Conservation (phyloP, 2,888 invertebrate species). For the Drosophila maculinotata region DNA sequence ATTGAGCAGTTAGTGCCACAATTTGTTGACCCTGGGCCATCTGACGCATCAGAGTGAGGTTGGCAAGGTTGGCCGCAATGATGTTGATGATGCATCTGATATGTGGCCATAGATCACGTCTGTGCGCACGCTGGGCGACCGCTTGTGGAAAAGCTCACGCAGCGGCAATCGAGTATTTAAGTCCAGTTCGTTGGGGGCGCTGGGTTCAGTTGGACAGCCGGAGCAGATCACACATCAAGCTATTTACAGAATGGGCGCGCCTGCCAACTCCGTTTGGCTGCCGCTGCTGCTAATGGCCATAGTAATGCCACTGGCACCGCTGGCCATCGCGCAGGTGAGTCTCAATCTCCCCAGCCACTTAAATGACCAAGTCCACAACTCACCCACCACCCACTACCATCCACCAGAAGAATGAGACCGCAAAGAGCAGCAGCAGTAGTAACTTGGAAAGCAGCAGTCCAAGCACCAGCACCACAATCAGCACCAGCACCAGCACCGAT, state of each 20-base stretch:
- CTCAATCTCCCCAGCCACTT: neutral
- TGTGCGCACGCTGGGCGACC: slow-evolving; percentile 30
- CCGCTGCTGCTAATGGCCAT: slow-evolving; percentile 41
- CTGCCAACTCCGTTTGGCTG: slow-evolving; percentile 49
- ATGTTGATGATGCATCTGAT: slow-evolving; percentile 54
- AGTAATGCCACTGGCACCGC: slow-evolving; percentile 17
- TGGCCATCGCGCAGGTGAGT: slow-evolving; percentile 47
- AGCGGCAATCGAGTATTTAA: slow-evolving; percentile 44
- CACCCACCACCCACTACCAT: neutral
- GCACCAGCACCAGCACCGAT: slow-evolving; percentile 16
- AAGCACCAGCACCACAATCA: slow-evolving; percentile 25
- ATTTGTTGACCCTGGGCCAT: slow-evolving; percentile 43
- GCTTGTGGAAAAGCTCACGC: slow-evolving; percentile 24
- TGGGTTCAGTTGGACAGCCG: slow-evolving; percentile 48
- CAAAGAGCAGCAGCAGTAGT: slow-evolving; percentile 5
- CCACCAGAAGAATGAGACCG: slow-evolving; percentile 26
- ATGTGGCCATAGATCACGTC: slow-evolving; percentile 67
- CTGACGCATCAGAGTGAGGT: slow-evolving; percentile 47
- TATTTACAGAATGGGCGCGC: slow-evolving; percentile 43
- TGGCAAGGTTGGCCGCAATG: slow-evolving; percentile 42
- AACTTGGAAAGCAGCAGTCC: slow-evolving; percentile 5
- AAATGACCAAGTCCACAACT: neutral
- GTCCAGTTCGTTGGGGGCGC: slow-evolving; percentile 34
- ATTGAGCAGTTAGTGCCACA: slow-evolving; percentile 25
- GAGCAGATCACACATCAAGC: slow-evolving; percentile 20